These are phyloP conservation scores for Neuroterus valhalla DNA, from an alignment of 1,140 invertebrate species.

Conservation along the genomic window DNA sequence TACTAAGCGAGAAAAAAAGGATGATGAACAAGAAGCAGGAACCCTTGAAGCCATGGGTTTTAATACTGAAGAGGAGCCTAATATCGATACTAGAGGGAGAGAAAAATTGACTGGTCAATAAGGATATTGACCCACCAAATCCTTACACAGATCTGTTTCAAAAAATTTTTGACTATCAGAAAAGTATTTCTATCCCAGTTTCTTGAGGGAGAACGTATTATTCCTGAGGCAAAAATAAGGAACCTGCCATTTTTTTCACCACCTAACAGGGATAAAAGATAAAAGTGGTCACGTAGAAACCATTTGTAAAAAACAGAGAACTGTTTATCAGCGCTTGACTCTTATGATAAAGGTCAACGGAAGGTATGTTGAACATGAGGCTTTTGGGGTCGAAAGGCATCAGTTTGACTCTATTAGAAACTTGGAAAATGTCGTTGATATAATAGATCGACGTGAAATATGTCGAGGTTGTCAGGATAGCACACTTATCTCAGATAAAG, in stretches of 20 bases:
- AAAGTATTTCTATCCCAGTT: background rate
- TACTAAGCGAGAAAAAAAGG: too few species aligned
- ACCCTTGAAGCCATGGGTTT: too few species aligned
- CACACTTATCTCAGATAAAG: background rate
- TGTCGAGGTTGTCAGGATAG: slow-evolving; percentile 3
- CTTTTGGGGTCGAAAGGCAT: background rate
- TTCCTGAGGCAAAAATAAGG: background rate
- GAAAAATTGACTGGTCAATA: too few species aligned
- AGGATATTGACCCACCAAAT: too few species aligned
- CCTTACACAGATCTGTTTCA: background rate
- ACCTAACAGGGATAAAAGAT: background rate
- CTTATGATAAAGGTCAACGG: background rate
- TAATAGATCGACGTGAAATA: background rate
- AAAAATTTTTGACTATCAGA: background rate
- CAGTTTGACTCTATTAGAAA: background rate
- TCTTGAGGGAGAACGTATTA: background rate
- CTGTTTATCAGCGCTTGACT: background rate
- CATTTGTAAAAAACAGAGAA: background rate
- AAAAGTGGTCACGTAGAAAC: background rate
- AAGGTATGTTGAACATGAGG: background rate
- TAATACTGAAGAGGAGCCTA: too few species aligned
- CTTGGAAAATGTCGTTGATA: background rate
- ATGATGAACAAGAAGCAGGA: too few species aligned
- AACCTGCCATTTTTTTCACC: background rate
- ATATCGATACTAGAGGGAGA: too few species aligned